Evolutionary conservation across 53 echinoderm and acorn worm genomes (phyloP), one percentile per base, ranked within the genome.

Genomic region (Astropecten irregularis): DNA sequence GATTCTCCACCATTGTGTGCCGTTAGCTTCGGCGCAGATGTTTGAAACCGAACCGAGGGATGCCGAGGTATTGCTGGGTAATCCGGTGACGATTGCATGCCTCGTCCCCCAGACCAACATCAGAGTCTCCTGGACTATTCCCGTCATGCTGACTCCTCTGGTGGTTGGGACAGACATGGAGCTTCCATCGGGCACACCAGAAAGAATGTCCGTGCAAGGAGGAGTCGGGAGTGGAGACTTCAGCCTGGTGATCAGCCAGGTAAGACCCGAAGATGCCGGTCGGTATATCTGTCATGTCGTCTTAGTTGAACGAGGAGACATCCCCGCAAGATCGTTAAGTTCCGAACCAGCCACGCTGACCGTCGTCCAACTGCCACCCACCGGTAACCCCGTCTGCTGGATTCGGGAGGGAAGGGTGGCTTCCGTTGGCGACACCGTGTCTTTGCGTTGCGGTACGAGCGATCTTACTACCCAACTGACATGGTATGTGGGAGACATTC

Each of bases 371-470:
- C 66, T 85, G 0, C 53, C 49, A 39, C 27, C 48, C 9, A 76
- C 26, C 14, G 86, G 86, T 7, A 42, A 52, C 1, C 73, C 86
- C 3, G 76, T 53, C 11, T 85, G 86, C 40, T 64, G 74, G 74
- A 38, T 61, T 0, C 3, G 21, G 16, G 33, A 51, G 37, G 86
- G 86, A 0, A 31, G 46, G 14, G 14, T 38, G 29, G 33, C 54
- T 29, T 20, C 14, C 2, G 67, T 74, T 2, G 74, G 86, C 5
- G 74, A 85, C 27, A 1, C 16, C 1, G 0, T 73, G 1, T 65
- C 49, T 28, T 47, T 85, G 0, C 26, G 26, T 2, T 85, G 86
- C 32, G 51, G 51, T 31, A 74, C 86, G 14, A 65, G 53, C 53
- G 66, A 76, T 40, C n/a, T 54, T 16, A 38, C 19, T 0, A 32